phyloP scores from a whole-genome alignment of 2,888 invertebrate species.

The Apamea crenata region DNA sequence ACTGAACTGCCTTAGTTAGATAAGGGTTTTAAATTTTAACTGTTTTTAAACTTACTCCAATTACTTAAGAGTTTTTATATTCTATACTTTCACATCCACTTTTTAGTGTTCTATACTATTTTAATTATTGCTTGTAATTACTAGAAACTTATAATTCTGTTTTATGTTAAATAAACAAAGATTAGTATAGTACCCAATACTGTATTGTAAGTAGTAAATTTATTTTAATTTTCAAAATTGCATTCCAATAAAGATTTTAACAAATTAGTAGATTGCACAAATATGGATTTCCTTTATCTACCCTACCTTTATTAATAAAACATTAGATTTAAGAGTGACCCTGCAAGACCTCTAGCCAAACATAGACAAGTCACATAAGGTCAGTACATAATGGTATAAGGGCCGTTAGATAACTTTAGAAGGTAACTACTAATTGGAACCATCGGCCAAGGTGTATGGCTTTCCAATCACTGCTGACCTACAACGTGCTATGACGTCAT shows the following conservation, averaged over 20 bases:
- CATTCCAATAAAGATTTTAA: constrained; percentile 65
- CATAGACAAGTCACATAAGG: constrained; percentile 10
- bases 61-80: constrained; percentile 34
- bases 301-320: constrained; percentile 11
- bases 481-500: constrained; percentile 48
- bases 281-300: constrained; percentile 45
- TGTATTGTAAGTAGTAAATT: constrained; percentile 31
- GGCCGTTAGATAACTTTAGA: constrained; percentile 42
- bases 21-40: constrained; percentile 34
- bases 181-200: constrained; percentile 23
- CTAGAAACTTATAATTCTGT: background rate
- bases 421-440: constrained; percentile 37
- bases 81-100: constrained; percentile 22
- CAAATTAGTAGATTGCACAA: constrained; percentile 51
- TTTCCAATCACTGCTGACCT: constrained; percentile 63
- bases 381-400: constrained; percentile 15
- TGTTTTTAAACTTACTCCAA: constrained; percentile 40
- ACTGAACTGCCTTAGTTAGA: constrained; percentile 11
- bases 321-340: background rate
- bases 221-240: constrained; percentile 29
- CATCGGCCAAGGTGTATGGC: constrained; percentile 54
- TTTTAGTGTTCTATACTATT: constrained; percentile 13
- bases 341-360: constrained; percentile 4
- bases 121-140: constrained; percentile 17
- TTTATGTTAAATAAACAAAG: constrained; percentile 14